Conservation (phyloP, 1,140 invertebrate genomes). For the Callitettix versicolor region DNA sequence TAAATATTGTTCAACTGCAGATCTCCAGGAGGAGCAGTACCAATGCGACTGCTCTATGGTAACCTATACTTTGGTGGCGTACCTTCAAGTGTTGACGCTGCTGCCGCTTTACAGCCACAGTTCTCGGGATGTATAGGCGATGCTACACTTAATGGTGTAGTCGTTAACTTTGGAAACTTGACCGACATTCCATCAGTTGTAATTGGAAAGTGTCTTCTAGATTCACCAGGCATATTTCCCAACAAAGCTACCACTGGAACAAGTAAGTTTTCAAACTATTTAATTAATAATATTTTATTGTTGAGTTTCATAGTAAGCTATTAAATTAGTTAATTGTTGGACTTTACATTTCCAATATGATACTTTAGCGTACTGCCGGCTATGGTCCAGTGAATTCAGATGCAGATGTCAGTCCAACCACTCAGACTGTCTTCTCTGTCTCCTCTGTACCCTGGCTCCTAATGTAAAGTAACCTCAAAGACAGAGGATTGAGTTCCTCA, state of each 20-base stretch:
- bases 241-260: neutral
- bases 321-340: neutral
- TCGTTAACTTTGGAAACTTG: slow-evolving; percentile 71
- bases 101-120: slow-evolving; percentile 34
- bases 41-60: slow-evolving; percentile 47
- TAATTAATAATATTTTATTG: neutral
- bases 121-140: slow-evolving; percentile 82
- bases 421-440: no score
- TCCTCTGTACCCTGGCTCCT: no score
- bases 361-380: no score
- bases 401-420: no score
- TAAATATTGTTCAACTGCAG: slow-evolving; percentile 30
- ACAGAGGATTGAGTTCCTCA: no score
- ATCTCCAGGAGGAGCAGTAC: slow-evolving; percentile 41
- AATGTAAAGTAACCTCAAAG: no score
- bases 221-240: slow-evolving; percentile 10
- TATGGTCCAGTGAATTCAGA: no score
- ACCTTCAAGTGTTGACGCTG: slow-evolving; percentile 43
- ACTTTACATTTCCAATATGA: neutral
- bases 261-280: neutral
- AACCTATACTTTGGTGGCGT: slow-evolving; percentile 78
- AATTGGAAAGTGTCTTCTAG: slow-evolving; percentile 48
- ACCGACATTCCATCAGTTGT: slow-evolving; percentile 46
- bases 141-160: slow-evolving; percentile 66
- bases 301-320: neutral